Conservation (phyloP, 2,113 vertebrate species). For the Dipodomys spectabilis region DNA sequence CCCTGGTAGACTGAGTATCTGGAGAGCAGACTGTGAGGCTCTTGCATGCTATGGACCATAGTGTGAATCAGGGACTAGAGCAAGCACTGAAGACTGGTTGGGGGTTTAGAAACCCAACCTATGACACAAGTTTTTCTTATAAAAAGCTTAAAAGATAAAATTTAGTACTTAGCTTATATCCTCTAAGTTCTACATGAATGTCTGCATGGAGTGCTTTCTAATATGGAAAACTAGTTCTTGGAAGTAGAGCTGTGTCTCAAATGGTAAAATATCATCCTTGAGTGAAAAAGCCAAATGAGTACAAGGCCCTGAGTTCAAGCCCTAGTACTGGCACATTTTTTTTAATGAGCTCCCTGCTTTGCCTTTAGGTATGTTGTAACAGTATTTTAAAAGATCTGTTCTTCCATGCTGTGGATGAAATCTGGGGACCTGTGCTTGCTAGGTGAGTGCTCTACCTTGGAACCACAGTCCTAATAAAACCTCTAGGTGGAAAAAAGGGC, state of each 20-base stretch:
- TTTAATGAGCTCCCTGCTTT: background rate
- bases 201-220: background rate
- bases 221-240: too few species aligned
- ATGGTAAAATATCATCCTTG: background rate
- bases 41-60: background rate
- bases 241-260: too few species aligned
- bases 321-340: background rate
- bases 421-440: background rate
- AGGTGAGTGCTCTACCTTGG: background rate
- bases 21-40: background rate
- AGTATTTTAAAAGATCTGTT: background rate
- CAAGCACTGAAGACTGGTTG: background rate
- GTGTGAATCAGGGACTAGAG: background rate
- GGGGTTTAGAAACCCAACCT: background rate
- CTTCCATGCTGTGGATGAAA: background rate
- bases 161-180: background rate
- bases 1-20: background rate
- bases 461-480: background rate
- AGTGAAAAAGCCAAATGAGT: background rate
- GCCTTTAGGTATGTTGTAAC: background rate
- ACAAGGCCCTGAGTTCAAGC: too few species aligned
- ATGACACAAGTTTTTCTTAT: too few species aligned
- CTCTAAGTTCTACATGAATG: background rate
- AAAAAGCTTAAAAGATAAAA: background rate
- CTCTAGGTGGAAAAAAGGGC: background rate